Evolutionary conservation across 64 coral and sea anemone species (phyloP).

Genomic region (Stichodactyla helianthus): DNA sequence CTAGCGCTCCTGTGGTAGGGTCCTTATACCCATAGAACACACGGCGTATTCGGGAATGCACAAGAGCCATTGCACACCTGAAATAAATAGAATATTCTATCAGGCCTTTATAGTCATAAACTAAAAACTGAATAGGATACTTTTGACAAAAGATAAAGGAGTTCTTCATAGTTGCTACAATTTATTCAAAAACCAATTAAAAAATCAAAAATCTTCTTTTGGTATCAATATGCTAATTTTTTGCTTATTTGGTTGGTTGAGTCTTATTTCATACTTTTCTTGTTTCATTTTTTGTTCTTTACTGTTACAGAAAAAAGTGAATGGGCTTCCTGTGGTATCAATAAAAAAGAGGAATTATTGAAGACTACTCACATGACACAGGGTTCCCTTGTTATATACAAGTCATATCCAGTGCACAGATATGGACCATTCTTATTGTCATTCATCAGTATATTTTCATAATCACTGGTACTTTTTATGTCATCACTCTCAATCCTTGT

Average conservation of each 20-base stretch:
- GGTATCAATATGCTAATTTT: no score
- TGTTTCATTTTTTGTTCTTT: no score
- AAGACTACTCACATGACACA: slow-evolving; percentile 81
- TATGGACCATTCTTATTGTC: slow-evolving; percentile 42
- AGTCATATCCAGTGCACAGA: slow-evolving; percentile 95
- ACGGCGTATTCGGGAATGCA: slow-evolving; percentile 82
- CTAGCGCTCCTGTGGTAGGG: slow-evolving; percentile 55
- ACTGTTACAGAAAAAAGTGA: neutral
- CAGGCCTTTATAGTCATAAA: neutral
- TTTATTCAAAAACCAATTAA: no score
- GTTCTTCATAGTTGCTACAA: no score
- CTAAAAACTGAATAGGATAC: no score
- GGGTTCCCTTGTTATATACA: slow-evolving; percentile 90
- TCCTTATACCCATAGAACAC: slow-evolving; percentile 73
- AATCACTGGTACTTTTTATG: neutral
- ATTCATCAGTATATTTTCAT: neutral
- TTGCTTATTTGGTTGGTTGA: no score
- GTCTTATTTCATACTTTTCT: no score
- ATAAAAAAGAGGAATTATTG: neutral
- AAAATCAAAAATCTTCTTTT: no score
- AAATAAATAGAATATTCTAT: neutral
- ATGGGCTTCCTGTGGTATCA: neutral
- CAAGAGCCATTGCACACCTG: slow-evolving; percentile 97
- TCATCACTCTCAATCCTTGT: neutral
- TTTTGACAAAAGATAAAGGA: no score